A percentile compares a stretch with the other conserved stretches of the same genome.
Conservation (phyloP, 1,140 invertebrate genomes). For the Philotrypesis tridentata region DNA sequence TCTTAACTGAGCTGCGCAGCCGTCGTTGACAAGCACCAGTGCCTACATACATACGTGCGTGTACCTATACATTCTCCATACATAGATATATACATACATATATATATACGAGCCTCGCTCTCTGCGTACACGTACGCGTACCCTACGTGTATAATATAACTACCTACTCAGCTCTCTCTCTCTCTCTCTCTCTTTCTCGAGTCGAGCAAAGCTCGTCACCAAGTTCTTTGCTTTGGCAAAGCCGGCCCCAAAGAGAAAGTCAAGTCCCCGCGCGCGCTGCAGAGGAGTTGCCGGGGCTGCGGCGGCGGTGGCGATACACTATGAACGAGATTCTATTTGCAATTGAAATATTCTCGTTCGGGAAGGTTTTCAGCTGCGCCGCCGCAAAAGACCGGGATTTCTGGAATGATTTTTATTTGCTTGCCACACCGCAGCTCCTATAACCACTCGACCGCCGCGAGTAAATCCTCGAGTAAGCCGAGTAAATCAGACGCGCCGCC, state of each 20-base stretch:
- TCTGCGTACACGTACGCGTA: not conserved
- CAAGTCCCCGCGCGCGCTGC: not conserved
- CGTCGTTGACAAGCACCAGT: not conserved
- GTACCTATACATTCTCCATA: no score
- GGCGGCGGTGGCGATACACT: not conserved
- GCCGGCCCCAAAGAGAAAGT: slow-evolving; percentile 11
- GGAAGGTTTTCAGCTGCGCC: not conserved
- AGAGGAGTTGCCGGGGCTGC: not conserved
- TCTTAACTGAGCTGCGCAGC: not conserved
- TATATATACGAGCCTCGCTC: no score
- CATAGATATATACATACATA: no score
- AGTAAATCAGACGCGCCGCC: no score
- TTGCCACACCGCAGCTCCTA: no score
- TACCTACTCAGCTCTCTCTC: not conserved
- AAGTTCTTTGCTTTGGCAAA: not conserved
- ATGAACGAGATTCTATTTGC: slow-evolving; percentile 29
- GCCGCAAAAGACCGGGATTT: not conserved
- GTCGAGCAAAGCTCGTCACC: not conserved
- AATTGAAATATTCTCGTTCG: slow-evolving; percentile 33
- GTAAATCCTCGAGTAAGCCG: no score
- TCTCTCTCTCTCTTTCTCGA: no score
- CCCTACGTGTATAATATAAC: not conserved
- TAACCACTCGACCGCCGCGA: no score
- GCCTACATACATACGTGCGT: not conserved
- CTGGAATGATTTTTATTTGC: no score